phyloP scores from a whole-genome alignment of 2,888 invertebrate genomes.

The Xanthia icteritia region DNA sequence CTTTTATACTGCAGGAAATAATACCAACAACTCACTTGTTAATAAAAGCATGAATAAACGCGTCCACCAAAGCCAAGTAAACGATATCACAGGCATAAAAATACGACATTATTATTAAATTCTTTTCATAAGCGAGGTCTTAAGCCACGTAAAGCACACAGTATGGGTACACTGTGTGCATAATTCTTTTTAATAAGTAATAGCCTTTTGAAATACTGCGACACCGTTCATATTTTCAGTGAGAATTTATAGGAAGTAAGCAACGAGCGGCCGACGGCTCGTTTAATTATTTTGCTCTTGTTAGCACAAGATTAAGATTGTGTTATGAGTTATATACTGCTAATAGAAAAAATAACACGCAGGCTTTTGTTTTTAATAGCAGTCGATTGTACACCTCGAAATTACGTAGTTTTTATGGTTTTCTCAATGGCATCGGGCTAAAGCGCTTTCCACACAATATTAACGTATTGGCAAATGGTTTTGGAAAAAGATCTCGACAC shows the following conservation, averaged over 20 bases:
- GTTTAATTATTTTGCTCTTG: conserved; percentile 85
- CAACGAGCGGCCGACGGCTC: conserved; percentile 71
- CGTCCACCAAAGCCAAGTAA: conserved; percentile 56
- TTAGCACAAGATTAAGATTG: conserved; percentile 84
- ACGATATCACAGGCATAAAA: conserved; percentile 71
- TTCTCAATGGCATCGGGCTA: not conserved
- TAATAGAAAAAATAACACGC: conserved; percentile 75
- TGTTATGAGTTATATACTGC: conserved; percentile 75
- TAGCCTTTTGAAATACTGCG: conserved; percentile 82
- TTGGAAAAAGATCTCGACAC: not conserved
- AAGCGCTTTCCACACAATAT: not conserved
- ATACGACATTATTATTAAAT: conserved; percentile 75
- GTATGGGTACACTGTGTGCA: conserved; percentile 73
- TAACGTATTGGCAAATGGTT: not conserved
- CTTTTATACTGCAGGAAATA: conserved; percentile 32
- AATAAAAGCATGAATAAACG: conserved; percentile 56
- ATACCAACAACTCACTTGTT: conserved; percentile 38
- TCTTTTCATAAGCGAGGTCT: conserved; percentile 73
- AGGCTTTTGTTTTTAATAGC: conserved; percentile 46
- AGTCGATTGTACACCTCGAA: conserved; percentile 23
- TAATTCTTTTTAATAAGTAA: conserved; percentile 83
- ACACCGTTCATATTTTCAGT: conserved; percentile 78
- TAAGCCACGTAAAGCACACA: conserved; percentile 72
- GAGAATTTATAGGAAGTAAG: conserved; percentile 81
- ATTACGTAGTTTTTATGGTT: too few relatives aligned